Conservation (phyloP, 2,113 vertebrate species). For the Colistium nudipinnis region DNA sequence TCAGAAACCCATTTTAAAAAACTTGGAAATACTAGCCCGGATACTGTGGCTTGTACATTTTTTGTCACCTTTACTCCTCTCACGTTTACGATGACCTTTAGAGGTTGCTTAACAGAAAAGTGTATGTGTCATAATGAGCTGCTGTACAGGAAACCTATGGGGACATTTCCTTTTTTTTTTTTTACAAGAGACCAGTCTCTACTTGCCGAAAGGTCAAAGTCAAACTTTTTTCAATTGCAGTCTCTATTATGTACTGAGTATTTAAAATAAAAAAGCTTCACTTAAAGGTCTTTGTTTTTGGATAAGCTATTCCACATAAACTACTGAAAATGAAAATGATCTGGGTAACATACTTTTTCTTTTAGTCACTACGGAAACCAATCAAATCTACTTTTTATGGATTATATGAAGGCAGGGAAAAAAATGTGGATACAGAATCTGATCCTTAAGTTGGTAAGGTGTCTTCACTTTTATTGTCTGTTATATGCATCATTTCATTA, state of each 20-base stretch:
- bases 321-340: neutral
- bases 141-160: neutral
- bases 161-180: too few species aligned
- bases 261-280: conserved; percentile 1
- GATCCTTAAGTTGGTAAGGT: neutral
- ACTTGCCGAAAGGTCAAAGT: neutral
- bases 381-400: too few species aligned
- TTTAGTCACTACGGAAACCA: neutral
- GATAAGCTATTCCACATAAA: neutral
- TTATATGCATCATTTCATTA: too few species aligned
- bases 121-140: neutral
- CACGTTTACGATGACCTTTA: neutral
- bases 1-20: neutral
- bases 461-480: neutral
- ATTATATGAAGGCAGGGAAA: too few species aligned
- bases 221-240: neutral
- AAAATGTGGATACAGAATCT: conserved; percentile 1
- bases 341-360: neutral
- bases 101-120: neutral
- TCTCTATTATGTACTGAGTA: neutral
- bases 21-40: neutral
- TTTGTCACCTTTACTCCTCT: neutral
- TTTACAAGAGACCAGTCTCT: neutral
- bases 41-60: neutral
- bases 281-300: neutral